Base-by-base conservation (phyloP, 1,140 invertebrate genomes). In the Cydia amplana region DNA sequence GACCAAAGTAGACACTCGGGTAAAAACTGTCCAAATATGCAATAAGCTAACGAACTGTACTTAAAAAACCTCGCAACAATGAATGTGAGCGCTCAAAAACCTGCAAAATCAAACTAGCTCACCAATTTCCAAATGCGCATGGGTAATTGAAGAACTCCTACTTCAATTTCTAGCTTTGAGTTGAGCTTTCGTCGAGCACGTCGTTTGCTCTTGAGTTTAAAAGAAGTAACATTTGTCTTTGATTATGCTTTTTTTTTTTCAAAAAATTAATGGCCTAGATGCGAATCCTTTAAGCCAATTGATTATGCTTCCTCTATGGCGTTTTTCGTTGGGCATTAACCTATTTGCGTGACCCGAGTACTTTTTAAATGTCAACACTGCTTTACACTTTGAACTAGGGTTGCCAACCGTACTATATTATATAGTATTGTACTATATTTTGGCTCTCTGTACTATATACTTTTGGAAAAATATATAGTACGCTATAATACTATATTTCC, bases 301-400 rank as follows among this genome's bases (percentile, higher is more conserved):
- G 83, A 81, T 84, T 84, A 82, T 75, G 74, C 77, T 80, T 79
- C 79, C 79, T 81, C 80, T 77, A 78, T 75, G 79, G 64, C 75
- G 76, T 63, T 80, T 84, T 82, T 82, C 72, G 79, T 78, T 77
- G 43, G 80, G 75, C 78, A 83, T 85, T 83, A 85, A 85, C 83
- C 83, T 83, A 85, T 85, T 85, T 85, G 80, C 83, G 80, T 83
- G 81, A 85, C 83, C 81, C 75, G 74, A 43, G 73, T 60, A 1
- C n/a, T 55, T 60, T 60, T 23, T 60, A 60, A 60, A 60, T 60
- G n/a, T 60, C 49, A 51, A 43, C 43, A 43, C 43, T 43, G 43
- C 40, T 43, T 43, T 43, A 43, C 4, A 43, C 40, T 40, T 40
- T 43, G 16, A 49, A 16, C 46, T 1, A 1, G 25, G 1, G n/a